Evolutionary conservation across 2,888 invertebrate species (phyloP).

Genomic region (Amitus sp.): DNA sequence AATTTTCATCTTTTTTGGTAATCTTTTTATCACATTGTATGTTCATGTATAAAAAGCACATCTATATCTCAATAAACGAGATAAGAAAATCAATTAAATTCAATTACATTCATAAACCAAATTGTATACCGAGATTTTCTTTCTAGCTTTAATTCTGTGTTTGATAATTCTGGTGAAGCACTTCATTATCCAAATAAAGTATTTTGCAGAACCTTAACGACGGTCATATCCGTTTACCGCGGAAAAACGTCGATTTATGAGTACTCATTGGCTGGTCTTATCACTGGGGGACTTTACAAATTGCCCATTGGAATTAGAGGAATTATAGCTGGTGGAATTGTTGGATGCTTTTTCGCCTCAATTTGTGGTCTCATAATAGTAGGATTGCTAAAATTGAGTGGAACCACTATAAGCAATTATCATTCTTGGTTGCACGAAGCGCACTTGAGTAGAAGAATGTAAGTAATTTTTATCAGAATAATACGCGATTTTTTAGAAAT

Average conservation of each 20-base stretch:
- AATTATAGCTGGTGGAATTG: constrained; percentile 73
- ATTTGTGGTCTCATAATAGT: constrained; percentile 71
- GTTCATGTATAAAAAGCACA: too few species aligned
- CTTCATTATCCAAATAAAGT: background rate
- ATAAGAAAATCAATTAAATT: too few species aligned
- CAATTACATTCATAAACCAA: too few species aligned
- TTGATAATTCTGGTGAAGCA: background rate
- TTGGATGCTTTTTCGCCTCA: constrained; percentile 73
- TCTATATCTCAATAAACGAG: too few species aligned
- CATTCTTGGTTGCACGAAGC: constrained; percentile 71
- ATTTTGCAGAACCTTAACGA: constrained; percentile 47
- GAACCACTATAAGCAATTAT: constrained; percentile 74
- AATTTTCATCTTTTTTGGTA: too few species aligned
- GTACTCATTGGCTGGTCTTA: constrained; percentile 73
- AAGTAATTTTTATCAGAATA: constrained; percentile 42
- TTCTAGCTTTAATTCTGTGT: too few species aligned
- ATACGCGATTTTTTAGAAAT: too few species aligned
- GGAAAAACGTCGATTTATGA: constrained; percentile 76
- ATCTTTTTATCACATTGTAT: too few species aligned
- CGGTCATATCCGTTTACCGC: constrained; percentile 74
- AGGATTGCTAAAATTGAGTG: constrained; percentile 67
- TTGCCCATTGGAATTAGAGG: constrained; percentile 75
- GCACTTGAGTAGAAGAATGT: constrained; percentile 61
- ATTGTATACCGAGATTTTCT: too few species aligned
- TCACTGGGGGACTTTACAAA: constrained; percentile 77